A percentile compares a stretch with the other conserved stretches of the same genome.
These are phyloP conservation scores for Megaceryle torquata DNA, from an alignment of 2,113 vertebrate genomes.

Conservation along the genomic window DNA sequence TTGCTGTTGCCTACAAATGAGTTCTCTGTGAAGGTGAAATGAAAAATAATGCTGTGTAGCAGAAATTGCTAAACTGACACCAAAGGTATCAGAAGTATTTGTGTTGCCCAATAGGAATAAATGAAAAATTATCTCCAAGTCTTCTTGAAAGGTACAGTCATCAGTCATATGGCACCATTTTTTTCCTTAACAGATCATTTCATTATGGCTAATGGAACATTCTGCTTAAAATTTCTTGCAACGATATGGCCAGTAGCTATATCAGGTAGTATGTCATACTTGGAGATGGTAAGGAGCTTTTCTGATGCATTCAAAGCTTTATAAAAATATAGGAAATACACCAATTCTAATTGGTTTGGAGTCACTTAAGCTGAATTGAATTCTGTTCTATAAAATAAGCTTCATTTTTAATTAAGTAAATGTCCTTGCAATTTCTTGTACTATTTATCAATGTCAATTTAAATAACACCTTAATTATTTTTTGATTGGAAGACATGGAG, in stretches of 20 bases:
- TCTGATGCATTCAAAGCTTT: background rate
- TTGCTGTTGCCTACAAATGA: background rate
- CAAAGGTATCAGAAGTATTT: rapidly evolving
- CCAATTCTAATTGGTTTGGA: background rate
- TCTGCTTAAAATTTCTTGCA: background rate
- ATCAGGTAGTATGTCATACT: background rate
- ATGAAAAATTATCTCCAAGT: background rate
- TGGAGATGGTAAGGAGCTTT: background rate
- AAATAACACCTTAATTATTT: background rate
- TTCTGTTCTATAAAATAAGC: background rate
- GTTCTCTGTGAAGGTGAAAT: background rate
- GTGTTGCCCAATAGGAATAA: background rate
- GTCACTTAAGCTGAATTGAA: background rate
- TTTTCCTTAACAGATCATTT: background rate
- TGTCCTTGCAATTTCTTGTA: background rate
- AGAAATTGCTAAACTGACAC: background rate
- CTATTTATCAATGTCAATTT: background rate
- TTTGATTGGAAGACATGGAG: background rate
- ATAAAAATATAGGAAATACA: background rate
- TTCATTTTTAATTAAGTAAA: background rate
- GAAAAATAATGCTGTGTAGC: background rate
- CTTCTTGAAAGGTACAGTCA: background rate
- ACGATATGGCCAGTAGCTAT: background rate
- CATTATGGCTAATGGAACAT: background rate
- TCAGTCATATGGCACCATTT: background rate